phyloP scores from a whole-genome alignment of 1,140 invertebrate species.

The Penaeus vannamei region DNA sequence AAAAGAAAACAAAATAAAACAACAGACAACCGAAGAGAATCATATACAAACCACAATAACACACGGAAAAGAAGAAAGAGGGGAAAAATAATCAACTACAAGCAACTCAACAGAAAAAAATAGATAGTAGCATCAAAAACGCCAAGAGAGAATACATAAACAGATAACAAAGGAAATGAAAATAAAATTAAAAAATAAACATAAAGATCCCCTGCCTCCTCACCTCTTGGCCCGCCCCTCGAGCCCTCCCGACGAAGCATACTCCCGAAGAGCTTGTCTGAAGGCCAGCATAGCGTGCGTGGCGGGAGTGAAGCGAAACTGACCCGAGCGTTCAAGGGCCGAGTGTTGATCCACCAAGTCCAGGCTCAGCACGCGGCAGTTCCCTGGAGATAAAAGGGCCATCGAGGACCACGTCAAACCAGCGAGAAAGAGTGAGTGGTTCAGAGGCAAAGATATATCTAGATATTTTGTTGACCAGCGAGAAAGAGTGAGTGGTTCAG shows the following conservation, averaged over 20 bases:
- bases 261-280: constrained; percentile 72
- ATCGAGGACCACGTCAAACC: not conserved
- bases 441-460: not conserved
- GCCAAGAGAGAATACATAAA: too few species aligned
- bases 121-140: too few species aligned
- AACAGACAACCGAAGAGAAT: too few species aligned
- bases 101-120: too few species aligned
- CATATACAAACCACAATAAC: too few species aligned
- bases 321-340: constrained; percentile 72
- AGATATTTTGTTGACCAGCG: too few species aligned
- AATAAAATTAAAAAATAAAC: not conserved
- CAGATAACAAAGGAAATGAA: too few species aligned
- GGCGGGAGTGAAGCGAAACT: constrained; percentile 76
- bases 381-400: constrained; percentile 69
- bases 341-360: constrained; percentile 74
- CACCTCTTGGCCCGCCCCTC: constrained; percentile 69
- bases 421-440: too few species aligned
- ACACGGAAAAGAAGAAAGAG: too few species aligned
- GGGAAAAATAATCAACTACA: too few species aligned
- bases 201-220: not conserved
- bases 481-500: too few species aligned
- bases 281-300: constrained; percentile 75
- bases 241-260: constrained; percentile 73
- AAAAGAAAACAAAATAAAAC: too few species aligned
- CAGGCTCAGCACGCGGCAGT: constrained; percentile 72